Evolutionary conservation across 2,797 vertebrate species (phyloP), one percentile per base, ranked within the genome.

Genomic region (Melanotaenia nigrans): DNA sequence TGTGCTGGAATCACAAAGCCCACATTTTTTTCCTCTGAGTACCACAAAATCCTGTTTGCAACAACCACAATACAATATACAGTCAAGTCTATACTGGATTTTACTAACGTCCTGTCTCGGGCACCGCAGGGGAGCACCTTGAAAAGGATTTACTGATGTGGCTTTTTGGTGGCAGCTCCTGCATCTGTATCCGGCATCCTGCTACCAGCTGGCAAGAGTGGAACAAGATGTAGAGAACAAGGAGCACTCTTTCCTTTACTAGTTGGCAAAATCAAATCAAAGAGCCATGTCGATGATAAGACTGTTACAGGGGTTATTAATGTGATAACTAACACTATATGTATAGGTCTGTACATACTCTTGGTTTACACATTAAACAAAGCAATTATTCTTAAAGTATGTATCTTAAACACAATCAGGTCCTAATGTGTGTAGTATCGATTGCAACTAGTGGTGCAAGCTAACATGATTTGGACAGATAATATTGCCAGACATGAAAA

Each of bases 171-270:
- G 69, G 73, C 75, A 75, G 61, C 40, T 67, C 49, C 61, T 70
- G 38, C 79, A 77, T 79, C 73, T 82, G 83, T 51, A 76, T 79
- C 86, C 78, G 68, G 70, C 74, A 74, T 89, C 82, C 79, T 84
- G 84, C 64, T 54, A 78, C 80, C 76, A 82, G 84, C 85, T 85
- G 83, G 65, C 30, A 65, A 32, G 30, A 61, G 57, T 28, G 24
- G 32, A 32, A 6, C 58, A 36, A 38, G 61, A 22, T 25, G 35
- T 54, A 3, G 11, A 71, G 47, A 72, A 81, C 32, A 51, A 53
- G 18, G 8, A 0, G 5, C 16, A 47, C 71, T 58, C 47, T 47
- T 73, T 45, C 25, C 70, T 53, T 49, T 28, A 1, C 0, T 20
- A 36, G 11, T 56, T 3, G 12, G 54, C 40, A 25, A 60, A 47